phyloP scores from a whole-genome alignment of 53 echinoderm and acorn worm genomes.

The Holothuria leucospilota region DNA sequence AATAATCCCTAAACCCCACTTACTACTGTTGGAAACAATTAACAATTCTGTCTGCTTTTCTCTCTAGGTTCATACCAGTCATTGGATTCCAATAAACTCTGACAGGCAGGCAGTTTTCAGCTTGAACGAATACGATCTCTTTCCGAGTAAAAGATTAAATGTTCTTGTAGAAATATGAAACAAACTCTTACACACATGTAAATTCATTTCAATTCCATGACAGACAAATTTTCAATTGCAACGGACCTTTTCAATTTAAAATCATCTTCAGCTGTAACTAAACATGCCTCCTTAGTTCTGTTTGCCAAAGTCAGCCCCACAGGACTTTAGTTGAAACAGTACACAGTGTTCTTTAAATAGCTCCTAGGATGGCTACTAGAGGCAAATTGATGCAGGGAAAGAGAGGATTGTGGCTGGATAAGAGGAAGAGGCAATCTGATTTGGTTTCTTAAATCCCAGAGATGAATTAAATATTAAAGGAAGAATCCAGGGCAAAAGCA shows the following conservation, averaged over 20 bases:
- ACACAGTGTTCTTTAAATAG: slow-evolving; percentile 31
- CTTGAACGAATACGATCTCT: slow-evolving; percentile 16
- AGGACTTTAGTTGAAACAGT: slow-evolving; percentile 42
- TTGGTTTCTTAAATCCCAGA: no score
- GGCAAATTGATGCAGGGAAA: no score
- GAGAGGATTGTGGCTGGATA: no score
- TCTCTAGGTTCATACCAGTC: no score
- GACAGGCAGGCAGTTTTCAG: slow-evolving; percentile 20
- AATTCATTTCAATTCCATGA: slow-evolving; percentile 25
- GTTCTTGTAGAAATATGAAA: neutral
- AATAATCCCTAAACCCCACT: slow-evolving; percentile 5
- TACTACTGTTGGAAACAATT: slow-evolving; percentile 42
- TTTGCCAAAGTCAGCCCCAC: slow-evolving; percentile 15
- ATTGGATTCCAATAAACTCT: slow-evolving; percentile 8
- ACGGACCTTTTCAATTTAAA: slow-evolving; percentile 36
- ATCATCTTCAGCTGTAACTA: slow-evolving; percentile 24
- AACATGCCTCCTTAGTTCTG: neutral
- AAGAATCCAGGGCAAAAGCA: no score
- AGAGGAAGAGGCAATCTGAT: no score
- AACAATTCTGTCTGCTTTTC: neutral
- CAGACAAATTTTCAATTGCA: slow-evolving; percentile 28
- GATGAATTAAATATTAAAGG: no score
- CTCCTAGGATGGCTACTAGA: neutral
- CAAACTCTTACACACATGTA: slow-evolving; percentile 6
- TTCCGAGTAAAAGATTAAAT: slow-evolving; percentile 4